Evolutionary conservation across 2,888 invertebrate genomes (phyloP), one percentile per base, ranked within the genome.

Genomic region (Thumatha senex): DNA sequence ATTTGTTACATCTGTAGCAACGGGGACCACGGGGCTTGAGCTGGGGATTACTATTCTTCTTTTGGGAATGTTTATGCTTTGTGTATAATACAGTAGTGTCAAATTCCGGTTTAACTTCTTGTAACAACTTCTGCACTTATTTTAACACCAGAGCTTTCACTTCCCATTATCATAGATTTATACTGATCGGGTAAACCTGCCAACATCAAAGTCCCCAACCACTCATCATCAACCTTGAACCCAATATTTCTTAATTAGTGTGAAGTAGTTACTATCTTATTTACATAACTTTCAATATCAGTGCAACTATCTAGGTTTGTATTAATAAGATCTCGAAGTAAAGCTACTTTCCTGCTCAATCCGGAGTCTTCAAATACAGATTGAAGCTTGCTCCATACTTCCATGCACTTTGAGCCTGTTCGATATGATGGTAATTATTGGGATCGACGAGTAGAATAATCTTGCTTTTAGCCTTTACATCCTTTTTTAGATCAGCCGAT

Each of bases 131-230:
- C 47, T 11, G 47, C 40, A 12, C 24, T 45, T 24, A 46, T 41
- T 14, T 46, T 46, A 40, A 51, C 40, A 0, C 51, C 55, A 0
- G 54, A 57, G 30, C 56, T 61, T 34, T 58, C 54, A 5, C 56
- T 5, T 7, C 30, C 30, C 30, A 30, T 49, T 2, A 58, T 58
- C 54, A 60, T 59, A 4, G 59, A 56, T 24, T 56, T 46, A 13
- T 56, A 60, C 1, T n/a, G 14, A 14, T 60, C 60, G 3, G 55
- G 56, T 43, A 60, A 41, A 31, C 56, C 60, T 18, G 52, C 35
- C 18, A 52, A 41, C 10, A 50, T 38, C 11, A 53, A 24, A n/a
- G 53, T 56, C 1, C 56, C 46, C 3, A 46, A 12, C 46, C 46
- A 40, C 33, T 46, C 39, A 24, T 46, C 40, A 31, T 46, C 33